Evolutionary conservation across 2,113 vertebrate genomes (phyloP).

Genomic region (Zosterops hypoxanthus): DNA sequence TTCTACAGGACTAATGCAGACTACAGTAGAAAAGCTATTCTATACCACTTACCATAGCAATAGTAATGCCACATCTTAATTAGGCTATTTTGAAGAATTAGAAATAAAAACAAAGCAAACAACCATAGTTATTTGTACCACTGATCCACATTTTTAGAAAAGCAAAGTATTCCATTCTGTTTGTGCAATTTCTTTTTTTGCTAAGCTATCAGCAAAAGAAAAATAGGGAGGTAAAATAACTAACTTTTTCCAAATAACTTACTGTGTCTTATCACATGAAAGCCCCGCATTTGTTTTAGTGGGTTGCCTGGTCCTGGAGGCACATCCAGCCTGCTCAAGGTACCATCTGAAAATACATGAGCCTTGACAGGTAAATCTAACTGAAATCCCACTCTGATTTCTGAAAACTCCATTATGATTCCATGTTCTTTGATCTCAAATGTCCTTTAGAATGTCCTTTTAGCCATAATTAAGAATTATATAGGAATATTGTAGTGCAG

Average conservation of each 20-base stretch:
- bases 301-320: neutral
- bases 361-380: neutral
- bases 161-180: neutral
- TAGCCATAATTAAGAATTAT: neutral
- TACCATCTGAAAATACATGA: neutral
- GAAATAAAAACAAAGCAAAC: neutral
- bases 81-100: neutral
- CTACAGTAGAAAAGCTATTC: neutral
- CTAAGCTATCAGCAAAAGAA: neutral
- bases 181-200: neutral
- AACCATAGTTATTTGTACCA: neutral
- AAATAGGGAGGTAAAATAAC: neutral
- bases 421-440: neutral
- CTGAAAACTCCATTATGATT: neutral
- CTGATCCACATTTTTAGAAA: neutral
- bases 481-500: neutral
- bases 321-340: neutral
- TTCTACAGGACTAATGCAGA: neutral
- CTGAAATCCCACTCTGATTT: neutral
- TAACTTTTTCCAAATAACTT: neutral
- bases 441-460: neutral
- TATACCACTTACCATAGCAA: neutral
- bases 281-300: rapidly evolving
- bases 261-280: neutral
- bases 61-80: neutral